phyloP scores from a whole-genome alignment of 2,113 vertebrate species.

The Clupea harengus region DNA sequence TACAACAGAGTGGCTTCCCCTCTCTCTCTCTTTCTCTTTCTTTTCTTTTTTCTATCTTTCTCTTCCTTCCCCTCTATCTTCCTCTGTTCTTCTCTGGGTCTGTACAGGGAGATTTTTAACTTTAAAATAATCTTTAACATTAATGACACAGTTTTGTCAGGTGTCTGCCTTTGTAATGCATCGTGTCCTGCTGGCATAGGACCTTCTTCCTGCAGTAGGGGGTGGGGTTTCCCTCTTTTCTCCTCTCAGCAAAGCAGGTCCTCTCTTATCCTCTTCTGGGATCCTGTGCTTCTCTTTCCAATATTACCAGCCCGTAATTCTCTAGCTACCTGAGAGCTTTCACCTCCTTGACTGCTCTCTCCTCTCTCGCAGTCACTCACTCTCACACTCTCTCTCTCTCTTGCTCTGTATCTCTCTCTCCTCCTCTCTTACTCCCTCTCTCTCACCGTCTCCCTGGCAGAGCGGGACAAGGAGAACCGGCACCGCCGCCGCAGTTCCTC shows the following conservation, averaged over 20 bases:
- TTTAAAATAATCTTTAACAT: conserved; percentile 25
- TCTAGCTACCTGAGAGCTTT: conserved; percentile 6
- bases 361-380: neutral
- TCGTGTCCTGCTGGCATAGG: neutral
- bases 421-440: conserved; percentile 11
- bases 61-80: conserved; percentile 20
- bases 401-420: neutral
- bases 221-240: neutral
- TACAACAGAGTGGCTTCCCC: conserved; percentile 31
- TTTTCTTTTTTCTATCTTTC: conserved; percentile 22
- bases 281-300: neutral
- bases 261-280: neutral
- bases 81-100: neutral
- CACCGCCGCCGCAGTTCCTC: conserved; percentile 85
- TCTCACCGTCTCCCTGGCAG: conserved; percentile 50
- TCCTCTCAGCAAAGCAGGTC: neutral
- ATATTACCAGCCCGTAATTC: neutral
- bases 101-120: neutral
- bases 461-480: conserved; percentile 89
- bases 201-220: neutral
- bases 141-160: conserved; percentile 29
- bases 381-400: neutral
- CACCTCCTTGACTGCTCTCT: neutral
- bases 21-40: conserved; percentile 23
- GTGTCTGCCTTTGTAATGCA: conserved; percentile 17